These are phyloP conservation scores for Pogonophryne albipinna DNA, from an alignment of 2,797 vertebrate species.

Conservation along the genomic window DNA sequence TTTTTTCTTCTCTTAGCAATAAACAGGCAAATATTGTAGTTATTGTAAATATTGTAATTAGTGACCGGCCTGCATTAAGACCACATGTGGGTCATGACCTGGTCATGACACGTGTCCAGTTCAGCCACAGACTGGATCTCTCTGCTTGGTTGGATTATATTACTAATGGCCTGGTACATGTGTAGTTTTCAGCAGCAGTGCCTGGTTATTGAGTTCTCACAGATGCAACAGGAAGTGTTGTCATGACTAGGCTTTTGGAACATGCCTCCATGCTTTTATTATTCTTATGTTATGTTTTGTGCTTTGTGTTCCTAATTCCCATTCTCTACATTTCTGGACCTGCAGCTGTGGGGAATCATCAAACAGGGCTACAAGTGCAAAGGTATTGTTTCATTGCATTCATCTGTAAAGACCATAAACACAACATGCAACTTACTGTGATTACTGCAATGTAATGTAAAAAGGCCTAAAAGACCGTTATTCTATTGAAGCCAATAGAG, in stretches of 20 bases:
- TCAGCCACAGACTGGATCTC: background rate
- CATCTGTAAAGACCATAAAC: background rate
- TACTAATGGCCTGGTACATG: background rate
- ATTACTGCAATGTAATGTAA: no score
- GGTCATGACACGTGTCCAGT: background rate
- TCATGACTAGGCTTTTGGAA: slow-evolving; percentile 4
- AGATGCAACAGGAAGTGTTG: slow-evolving; percentile 53
- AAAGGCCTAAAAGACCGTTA: no score
- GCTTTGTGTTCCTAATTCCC: slow-evolving; percentile 65
- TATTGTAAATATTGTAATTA: background rate
- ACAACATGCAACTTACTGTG: background rate
- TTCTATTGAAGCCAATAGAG: no score
- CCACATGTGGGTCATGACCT: background rate
- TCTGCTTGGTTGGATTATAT: background rate
- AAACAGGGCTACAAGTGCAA: slow-evolving; percentile 99
- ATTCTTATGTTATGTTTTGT: slow-evolving; percentile 75
- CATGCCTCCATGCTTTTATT: slow-evolving; percentile 33
- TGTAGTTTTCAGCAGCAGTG: background rate
- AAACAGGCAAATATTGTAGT: slow-evolving; percentile 25
- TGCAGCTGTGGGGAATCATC: slow-evolving; percentile 99
- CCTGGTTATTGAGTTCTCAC: background rate
- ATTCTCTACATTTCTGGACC: slow-evolving; percentile 53
- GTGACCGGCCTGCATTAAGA: no score
- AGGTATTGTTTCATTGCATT: slow-evolving; percentile 84
- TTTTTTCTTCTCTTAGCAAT: background rate